A percentile compares a stretch with the other conserved stretches of the same genome.
phyloP scores from a whole-genome alignment of 2,797 vertebrate genomes.

The Vespertilio murinus region DNA sequence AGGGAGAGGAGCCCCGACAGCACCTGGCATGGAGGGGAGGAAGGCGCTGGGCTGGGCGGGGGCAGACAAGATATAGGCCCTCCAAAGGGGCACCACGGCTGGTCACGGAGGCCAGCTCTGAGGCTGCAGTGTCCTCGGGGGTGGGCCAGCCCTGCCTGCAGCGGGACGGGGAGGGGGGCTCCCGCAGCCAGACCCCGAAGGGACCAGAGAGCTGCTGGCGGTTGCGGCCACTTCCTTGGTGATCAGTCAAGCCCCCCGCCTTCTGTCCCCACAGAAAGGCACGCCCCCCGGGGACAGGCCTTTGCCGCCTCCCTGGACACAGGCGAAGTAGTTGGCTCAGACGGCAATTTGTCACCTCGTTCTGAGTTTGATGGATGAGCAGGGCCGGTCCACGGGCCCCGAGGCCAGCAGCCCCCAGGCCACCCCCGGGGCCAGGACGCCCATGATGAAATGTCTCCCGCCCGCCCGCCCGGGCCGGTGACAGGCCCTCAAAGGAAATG shows the following conservation, averaged over 20 bases:
- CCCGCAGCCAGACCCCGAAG: background rate
- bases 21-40: fast-evolving
- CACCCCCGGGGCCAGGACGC: slow-evolving; percentile 69
- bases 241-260: slow-evolving; percentile 85
- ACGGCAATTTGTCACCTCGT: slow-evolving; percentile 89
- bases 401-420: slow-evolving; percentile 74
- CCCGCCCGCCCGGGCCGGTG: slow-evolving; percentile 47
- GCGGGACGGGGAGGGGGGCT: fast-evolving
- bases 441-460: slow-evolving; percentile 80
- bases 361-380: slow-evolving; percentile 87
- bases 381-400: slow-evolving; percentile 74
- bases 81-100: background rate
- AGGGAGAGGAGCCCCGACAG: background rate
- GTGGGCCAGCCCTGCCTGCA: background rate
- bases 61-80: background rate
- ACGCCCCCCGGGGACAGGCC: slow-evolving; percentile 74
- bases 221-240: slow-evolving; percentile 84
- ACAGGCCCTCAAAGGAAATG: slow-evolving; percentile 85
- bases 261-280: slow-evolving; percentile 85
- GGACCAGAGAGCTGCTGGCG: slow-evolving; percentile 70
- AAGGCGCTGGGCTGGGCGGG: background rate
- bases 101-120: background rate
- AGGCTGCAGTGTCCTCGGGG: fast-evolving
- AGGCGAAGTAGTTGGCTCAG: slow-evolving; percentile 83
- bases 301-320: slow-evolving; percentile 83